A percentile compares a stretch with the other conserved stretches of the same genome.
Conservation (phyloP, 2,797 vertebrate species). For the Xenopus petersii region DNA sequence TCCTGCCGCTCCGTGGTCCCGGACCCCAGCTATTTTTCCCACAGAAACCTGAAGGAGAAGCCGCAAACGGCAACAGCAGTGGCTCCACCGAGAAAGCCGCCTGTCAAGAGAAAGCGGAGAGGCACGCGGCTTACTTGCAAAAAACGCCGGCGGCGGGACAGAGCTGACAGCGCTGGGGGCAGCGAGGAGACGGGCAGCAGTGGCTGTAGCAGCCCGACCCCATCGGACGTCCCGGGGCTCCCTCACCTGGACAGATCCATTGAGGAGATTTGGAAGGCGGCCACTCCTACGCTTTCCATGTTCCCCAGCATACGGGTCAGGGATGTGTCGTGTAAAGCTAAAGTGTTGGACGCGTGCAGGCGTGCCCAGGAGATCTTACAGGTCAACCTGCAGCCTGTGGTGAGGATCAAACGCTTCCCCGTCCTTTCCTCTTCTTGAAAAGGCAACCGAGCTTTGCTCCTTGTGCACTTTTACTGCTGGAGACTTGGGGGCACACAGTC, state of each 20-base stretch:
- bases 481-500: background rate
- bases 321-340: slow-evolving; percentile 64
- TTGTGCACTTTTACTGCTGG: slow-evolving; percentile 28
- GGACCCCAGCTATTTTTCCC: slow-evolving; percentile 53
- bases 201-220: slow-evolving; percentile 15
- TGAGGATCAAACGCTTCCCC: slow-evolving; percentile 66
- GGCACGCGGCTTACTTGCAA: slow-evolving; percentile 4
- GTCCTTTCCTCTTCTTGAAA: slow-evolving; percentile 44
- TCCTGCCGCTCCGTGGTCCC: slow-evolving; percentile 71
- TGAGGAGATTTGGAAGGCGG: slow-evolving; percentile 69
- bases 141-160: slow-evolving; percentile 3
- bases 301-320: slow-evolving; percentile 67
- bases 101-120: slow-evolving; percentile 13
- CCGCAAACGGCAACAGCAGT: slow-evolving; percentile 8
- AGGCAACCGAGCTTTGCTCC: background rate
- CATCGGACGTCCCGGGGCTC: slow-evolving; percentile 43
- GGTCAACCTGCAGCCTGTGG: slow-evolving; percentile 67
- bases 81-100: slow-evolving; percentile 11
- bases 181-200: background rate
- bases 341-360: slow-evolving; percentile 58
- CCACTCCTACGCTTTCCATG: slow-evolving; percentile 57
- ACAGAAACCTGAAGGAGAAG: slow-evolving; percentile 47
- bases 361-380: slow-evolving; percentile 61
- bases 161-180: slow-evolving; percentile 17
- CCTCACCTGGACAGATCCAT: slow-evolving; percentile 53